A percentile compares a stretch with the other conserved stretches of the same genome.
Evolutionary conservation across 1,140 invertebrate species (phyloP).

Genomic region (Pseudachorutes palmiensis): DNA sequence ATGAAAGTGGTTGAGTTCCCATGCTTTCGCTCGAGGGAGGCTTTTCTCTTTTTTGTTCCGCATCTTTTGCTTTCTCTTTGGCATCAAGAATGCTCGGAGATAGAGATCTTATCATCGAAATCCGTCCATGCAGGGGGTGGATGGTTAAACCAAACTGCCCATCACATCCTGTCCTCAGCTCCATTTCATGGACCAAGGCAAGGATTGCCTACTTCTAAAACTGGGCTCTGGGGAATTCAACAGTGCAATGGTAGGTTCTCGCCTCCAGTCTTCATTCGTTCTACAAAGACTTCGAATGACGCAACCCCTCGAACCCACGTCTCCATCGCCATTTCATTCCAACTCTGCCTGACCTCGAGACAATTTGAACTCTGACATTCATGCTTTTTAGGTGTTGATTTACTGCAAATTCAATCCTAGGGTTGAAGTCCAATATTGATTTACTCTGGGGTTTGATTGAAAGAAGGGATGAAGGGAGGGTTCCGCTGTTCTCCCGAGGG

Average conservation of each 20-base stretch:
- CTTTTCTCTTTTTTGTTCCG: neutral
- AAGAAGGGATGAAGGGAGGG: neutral
- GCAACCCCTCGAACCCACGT: neutral
- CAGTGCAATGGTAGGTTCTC: too few relatives aligned
- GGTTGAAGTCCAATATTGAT: too few relatives aligned
- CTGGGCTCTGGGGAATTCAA: conserved; percentile 5
- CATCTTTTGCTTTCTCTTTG: too few relatives aligned
- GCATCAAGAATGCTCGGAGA: too few relatives aligned
- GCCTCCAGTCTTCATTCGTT: neutral
- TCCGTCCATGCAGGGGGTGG: neutral
- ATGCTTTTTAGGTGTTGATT: neutral
- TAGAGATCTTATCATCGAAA: conserved; percentile 1
- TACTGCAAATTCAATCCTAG: neutral
- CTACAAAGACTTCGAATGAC: neutral
- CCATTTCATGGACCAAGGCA: neutral
- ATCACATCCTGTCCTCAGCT: neutral
- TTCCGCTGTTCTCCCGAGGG: neutral
- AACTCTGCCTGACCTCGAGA: too few relatives aligned
- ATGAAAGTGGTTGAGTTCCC: neutral
- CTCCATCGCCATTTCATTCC: too few relatives aligned
- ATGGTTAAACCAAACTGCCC: neutral
- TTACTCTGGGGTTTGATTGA: neutral
- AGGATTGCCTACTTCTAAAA: neutral
- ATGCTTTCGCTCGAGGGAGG: neutral
- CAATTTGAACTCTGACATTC: too few relatives aligned